phyloP scores from a whole-genome alignment of 30 jellyfish, hydroid and myxozoan species.

The Sanderia malayensis region DNA sequence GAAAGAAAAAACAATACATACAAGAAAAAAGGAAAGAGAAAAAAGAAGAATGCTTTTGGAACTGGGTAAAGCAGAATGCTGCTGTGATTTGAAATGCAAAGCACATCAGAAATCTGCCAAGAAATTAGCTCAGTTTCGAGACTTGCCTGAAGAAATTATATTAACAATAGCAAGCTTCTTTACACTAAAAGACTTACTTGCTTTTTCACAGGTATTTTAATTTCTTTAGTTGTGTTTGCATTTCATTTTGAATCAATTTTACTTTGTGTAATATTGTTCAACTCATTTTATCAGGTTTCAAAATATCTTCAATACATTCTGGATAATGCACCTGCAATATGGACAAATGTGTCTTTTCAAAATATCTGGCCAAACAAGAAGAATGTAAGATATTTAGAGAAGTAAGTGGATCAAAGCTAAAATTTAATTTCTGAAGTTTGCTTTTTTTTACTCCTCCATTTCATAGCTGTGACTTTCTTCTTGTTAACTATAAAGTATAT shows the following conservation, averaged over 20 bases:
- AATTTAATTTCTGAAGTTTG: too few relatives aligned
- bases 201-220: constrained; percentile 62
- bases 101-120: neutral
- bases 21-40: constrained; percentile 33
- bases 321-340: constrained; percentile 36
- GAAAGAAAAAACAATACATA: neutral
- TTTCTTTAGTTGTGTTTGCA: too few relatives aligned
- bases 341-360: constrained; percentile 74
- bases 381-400: constrained; percentile 28
- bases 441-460: too few relatives aligned
- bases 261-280: neutral
- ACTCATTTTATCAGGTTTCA: constrained; percentile 45
- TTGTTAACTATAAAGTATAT: too few relatives aligned
- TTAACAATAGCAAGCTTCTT: constrained; percentile 43
- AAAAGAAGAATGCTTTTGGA: constrained; percentile 27
- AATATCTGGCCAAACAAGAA: constrained; percentile 68
- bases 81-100: constrained; percentile 3
- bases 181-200: constrained; percentile 57
- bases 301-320: constrained; percentile 25
- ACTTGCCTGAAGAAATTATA: constrained; percentile 75
- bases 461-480: too few relatives aligned
- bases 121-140: constrained; percentile 23
- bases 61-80: constrained; percentile 3
- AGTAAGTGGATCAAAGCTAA: constrained; percentile 14
- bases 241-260: neutral